phyloP scores from a whole-genome alignment of 2,113 vertebrate species.

The Sorex fumeus region DNA sequence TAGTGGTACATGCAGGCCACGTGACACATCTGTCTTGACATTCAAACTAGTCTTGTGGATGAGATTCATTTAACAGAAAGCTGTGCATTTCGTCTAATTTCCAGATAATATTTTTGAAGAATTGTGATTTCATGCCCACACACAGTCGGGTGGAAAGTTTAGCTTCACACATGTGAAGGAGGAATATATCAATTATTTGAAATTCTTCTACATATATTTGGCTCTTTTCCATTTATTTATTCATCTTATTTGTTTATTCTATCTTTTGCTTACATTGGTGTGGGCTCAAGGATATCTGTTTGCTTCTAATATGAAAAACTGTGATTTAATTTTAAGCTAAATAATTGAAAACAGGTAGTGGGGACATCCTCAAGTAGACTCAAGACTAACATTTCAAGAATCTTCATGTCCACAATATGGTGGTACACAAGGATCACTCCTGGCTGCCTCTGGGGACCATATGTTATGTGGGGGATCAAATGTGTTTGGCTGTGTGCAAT shows the following conservation, averaged over 20 bases:
- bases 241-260: background rate
- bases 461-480: no score
- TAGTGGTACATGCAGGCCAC: background rate
- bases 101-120: no score
- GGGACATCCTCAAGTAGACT: background rate
- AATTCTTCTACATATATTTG: background rate
- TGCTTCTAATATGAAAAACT: background rate
- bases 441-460: no score
- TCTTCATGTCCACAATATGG: background rate
- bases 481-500: no score
- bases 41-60: no score
- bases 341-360: background rate
- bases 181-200: background rate
- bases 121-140: background rate
- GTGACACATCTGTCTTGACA: background rate
- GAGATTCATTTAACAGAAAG: background rate
- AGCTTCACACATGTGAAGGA: background rate
- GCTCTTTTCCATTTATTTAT: background rate
- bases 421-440: no score
- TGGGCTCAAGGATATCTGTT: background rate
- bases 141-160: background rate
- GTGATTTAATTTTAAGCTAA: background rate
- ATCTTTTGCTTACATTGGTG: background rate
- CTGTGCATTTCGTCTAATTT: background rate
- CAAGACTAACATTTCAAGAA: background rate